Percentiles rank a stretch among this genome's conserved stretches.
phyloP scores from a whole-genome alignment of 1,140 invertebrate species.

The Ditylenchus dipsaci region DNA sequence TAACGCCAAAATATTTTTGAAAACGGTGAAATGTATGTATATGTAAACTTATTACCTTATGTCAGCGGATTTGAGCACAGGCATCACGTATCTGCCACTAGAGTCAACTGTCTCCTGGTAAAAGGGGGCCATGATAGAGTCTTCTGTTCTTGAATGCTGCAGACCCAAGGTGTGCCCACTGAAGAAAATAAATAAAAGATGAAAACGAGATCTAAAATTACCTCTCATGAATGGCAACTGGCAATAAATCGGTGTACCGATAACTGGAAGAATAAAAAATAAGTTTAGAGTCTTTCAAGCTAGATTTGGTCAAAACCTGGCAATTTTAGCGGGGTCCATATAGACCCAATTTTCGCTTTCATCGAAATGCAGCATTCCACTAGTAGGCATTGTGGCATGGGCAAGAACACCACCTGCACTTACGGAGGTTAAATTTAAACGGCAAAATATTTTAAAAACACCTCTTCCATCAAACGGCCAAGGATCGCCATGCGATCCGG shows the following conservation, averaged over 20 bases:
- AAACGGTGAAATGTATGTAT: conserved; percentile 19
- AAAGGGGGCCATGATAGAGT: conserved; percentile 56
- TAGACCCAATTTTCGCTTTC: conserved; percentile 56
- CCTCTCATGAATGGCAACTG: conserved; percentile 55
- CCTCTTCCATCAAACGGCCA: conserved; percentile 57
- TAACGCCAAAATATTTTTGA: not conserved
- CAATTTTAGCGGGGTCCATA: conserved; percentile 48
- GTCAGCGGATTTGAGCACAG: conserved; percentile 30
- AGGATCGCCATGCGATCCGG: conserved; percentile 44
- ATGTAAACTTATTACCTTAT: conserved; percentile 13
- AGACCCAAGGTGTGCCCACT: conserved; percentile 47
- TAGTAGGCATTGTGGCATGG: conserved; percentile 55
- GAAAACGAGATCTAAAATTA: conserved; percentile 18
- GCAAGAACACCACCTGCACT: conserved; percentile 50
- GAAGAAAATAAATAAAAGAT: not conserved
- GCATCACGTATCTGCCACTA: conserved; percentile 35
- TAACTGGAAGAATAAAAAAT: conserved; percentile 29
- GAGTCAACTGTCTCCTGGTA: conserved; percentile 47
- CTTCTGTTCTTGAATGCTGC: conserved; percentile 46
- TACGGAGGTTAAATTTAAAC: conserved; percentile 18
- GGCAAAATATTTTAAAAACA: not conserved
- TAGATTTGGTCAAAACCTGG: conserved; percentile 16
- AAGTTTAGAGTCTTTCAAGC: conserved; percentile 4
- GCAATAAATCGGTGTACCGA: conserved; percentile 50
- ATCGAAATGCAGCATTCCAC: conserved; percentile 52